Evolutionary conservation across 2,797 vertebrate genomes (phyloP).

Genomic region (Paramormyrops hopkinsi): DNA sequence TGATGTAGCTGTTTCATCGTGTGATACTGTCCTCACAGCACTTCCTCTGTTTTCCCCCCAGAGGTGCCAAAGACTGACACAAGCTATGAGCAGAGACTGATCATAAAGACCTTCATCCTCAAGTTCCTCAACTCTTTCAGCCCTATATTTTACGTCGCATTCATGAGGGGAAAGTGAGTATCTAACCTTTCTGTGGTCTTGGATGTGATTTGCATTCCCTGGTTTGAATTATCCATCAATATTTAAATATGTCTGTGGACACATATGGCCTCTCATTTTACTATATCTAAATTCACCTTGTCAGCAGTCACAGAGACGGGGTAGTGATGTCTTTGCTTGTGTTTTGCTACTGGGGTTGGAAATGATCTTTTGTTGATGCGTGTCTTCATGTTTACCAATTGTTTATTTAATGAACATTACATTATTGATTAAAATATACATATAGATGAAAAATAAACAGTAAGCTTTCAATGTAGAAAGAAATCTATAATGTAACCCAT

Average conservation of each 20-base stretch:
- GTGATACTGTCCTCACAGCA: neutral
- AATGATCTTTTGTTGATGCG: neutral
- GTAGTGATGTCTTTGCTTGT: neutral
- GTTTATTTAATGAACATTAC: neutral
- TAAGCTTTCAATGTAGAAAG: neutral
- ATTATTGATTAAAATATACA: neutral
- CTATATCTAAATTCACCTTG: neutral
- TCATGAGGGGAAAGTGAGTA: conserved; percentile 91
- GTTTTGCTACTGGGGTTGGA: neutral
- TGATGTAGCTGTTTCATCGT: neutral
- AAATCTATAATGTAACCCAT: neutral
- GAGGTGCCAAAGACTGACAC: conserved; percentile 97
- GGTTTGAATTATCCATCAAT: neutral
- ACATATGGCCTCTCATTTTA: neutral
- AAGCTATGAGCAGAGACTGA: conserved; percentile 87
- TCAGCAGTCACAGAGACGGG: neutral
- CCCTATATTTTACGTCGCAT: conserved; percentile 93
- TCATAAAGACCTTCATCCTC: conserved; percentile 89
- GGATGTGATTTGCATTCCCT: neutral
- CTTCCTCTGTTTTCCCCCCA: conserved; percentile 43
- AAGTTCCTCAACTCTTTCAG: conserved; percentile 97
- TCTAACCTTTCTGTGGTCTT: neutral
- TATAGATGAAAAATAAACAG: neutral
- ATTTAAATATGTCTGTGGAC: neutral
- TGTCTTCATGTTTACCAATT: neutral